Conservation (phyloP, 2,113 vertebrate genomes). For the Todiramphus chloris region DNA sequence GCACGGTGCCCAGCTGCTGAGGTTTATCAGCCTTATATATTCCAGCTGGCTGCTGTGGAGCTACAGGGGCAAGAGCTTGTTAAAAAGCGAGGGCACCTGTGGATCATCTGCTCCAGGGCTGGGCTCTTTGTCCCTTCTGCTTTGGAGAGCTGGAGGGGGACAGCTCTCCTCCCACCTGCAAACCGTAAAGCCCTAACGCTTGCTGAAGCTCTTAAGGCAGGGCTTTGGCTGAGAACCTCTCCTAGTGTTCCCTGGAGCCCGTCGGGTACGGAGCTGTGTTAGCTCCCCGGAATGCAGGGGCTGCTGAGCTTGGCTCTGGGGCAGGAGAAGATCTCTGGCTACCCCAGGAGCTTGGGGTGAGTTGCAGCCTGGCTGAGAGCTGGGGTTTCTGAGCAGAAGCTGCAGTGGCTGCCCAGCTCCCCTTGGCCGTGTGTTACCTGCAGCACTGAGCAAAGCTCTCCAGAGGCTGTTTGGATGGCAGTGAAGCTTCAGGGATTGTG, state of each 20-base stretch:
- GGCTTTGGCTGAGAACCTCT: rapidly evolving
- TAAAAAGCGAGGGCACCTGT: not conserved
- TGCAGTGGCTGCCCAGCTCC: not conserved
- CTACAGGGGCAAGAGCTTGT: too few species aligned
- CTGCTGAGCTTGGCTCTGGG: not conserved
- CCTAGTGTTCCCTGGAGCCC: not conserved
- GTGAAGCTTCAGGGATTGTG: not conserved
- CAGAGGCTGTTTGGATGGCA: not conserved
- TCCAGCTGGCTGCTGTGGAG: not conserved
- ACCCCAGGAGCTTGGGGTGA: not conserved
- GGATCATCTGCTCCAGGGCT: too few species aligned
- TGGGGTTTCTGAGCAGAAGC: not conserved
- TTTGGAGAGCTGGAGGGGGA: not conserved
- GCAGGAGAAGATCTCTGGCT: not conserved
- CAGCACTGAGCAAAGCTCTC: not conserved
- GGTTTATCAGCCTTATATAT: not conserved
- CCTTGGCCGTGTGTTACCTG: not conserved
- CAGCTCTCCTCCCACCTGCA: not conserved
- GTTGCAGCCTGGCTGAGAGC: not conserved
- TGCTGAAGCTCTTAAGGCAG: not conserved
- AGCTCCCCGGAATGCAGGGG: not conserved
- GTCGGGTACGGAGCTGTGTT: not conserved
- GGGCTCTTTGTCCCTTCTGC: not conserved
- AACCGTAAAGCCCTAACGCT: not conserved
- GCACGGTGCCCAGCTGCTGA: not conserved